phyloP scores from a whole-genome alignment of 2,113 vertebrate genomes.

The Crotalus helleri region DNA sequence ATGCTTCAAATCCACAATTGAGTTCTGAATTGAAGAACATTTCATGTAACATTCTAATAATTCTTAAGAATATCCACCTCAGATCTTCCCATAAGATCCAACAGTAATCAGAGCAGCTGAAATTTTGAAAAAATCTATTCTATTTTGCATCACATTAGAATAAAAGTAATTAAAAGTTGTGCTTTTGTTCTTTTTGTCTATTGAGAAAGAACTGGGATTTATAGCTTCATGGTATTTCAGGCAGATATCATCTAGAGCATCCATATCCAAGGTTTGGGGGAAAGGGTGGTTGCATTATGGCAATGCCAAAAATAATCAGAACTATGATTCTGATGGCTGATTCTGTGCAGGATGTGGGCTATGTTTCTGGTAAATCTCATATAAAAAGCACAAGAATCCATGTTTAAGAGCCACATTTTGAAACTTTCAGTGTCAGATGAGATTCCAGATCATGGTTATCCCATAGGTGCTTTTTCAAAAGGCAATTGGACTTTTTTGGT shows the following conservation, averaged over 20 bases:
- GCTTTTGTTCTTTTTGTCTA: background rate
- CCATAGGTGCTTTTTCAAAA: background rate
- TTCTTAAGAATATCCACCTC: background rate
- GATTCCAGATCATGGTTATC: background rate
- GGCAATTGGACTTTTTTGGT: background rate
- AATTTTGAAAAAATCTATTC: background rate
- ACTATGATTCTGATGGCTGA: background rate
- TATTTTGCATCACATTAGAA: background rate
- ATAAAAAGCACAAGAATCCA: background rate
- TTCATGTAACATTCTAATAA: background rate
- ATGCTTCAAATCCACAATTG: background rate
- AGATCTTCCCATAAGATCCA: background rate
- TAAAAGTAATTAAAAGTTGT: background rate
- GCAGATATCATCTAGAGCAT: background rate
- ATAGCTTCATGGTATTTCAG: background rate
- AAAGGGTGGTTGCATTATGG: background rate
- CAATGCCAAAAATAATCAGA: background rate
- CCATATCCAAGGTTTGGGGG: background rate
- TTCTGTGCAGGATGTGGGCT: background rate
- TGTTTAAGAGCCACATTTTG: background rate
- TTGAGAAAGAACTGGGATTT: background rate
- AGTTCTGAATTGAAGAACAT: background rate
- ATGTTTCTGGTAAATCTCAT: background rate
- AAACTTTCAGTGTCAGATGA: background rate
- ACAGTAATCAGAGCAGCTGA: background rate